Base-by-base conservation (phyloP, 1,140 invertebrate species). In the Cardiocondyla obscurior region DNA sequence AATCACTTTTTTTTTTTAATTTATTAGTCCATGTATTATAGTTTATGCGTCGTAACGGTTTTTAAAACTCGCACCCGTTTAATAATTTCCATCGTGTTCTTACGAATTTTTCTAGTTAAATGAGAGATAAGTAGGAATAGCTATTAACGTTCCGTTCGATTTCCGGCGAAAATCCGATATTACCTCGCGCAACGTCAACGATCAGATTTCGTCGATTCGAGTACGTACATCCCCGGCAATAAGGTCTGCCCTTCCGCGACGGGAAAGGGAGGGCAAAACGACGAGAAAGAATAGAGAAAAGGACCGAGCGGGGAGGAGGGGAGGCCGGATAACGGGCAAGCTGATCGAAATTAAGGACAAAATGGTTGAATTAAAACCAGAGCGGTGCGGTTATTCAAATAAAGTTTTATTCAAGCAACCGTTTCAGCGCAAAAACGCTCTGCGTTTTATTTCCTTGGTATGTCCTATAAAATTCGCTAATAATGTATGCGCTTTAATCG, bases 261-360 rank as follows among this genome's bases (percentile, higher is more conserved):
- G 12, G 55, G 39, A 74, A 62, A 53, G 62, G 74, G 62, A 53
- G 14, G 60, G n/a, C 69, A 79, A 79, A 79, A 79, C 74, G 74
- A 79, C 62, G 46, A 79, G 74, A 79, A 79, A 69, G 74, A 79
- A 79, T 69, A 69, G 74, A 69, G 74, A 33, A 79, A 69, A n/a
- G n/a, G n/a, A n/a, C n/a, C n/a, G n/a, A n/a, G n/a, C n/a, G n/a
- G 62, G 46, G 39, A 28, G 60, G 57, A 19, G 28, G 73, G 25
- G 28, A 57, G 74, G 62, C 22, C 62, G 55, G 62, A 79, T 79
- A 79, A 79, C 74, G 74, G 74, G 69, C 74, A 79, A 79, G 62
- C 74, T 79, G 74, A 79, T 79, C 74, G 74, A 79, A 79, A 79
- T 79, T 79, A 79, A 79, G 74, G 74, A 79, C 62, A 79, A 79